Evolutionary conservation across 1,140 invertebrate species (phyloP), one percentile per base, ranked within the genome.

Genomic region (Drosophila virilis): DNA sequence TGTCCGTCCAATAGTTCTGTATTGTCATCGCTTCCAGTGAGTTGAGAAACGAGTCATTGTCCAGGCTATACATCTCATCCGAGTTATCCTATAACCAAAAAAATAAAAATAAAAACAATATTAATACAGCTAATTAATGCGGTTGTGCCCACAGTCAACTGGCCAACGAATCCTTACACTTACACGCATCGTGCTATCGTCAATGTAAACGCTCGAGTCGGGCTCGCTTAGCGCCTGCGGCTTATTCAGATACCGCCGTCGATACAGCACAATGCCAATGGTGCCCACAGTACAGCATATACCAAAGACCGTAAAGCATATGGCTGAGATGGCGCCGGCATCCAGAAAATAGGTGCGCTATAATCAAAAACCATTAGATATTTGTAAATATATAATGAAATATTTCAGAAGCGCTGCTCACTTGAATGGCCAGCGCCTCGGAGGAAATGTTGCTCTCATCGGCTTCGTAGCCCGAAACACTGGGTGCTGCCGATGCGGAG

Each of bases 1-100:
- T 97, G 92, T 97, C 97, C 55, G 97, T 97, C 97, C 97, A 98
- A 91, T 97, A 97, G 93, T 97, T 98, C 92, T 97, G 97, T 92
- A 98, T 97, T 82, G 97, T 98, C 96, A 98, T 97, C 58, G 97
- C 97, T 93, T 98, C 97, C 71, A 97, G 92, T 59, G 97, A 97
- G 93, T 97, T 98, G 55, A 98, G 94, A 93, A 97, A 98, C 66
- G 97, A 97, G 92, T 98, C 97, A 91, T 97, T 98, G 93, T 98
- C 97, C 92, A 97, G 93, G 91, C 97, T 97, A 93, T 97, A 97
- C 96, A 97, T 97, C 93, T 97, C 97, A 93, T 97, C 97, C 0
- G 96, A 97, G 91, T 97, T 97, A 92, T 97, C 97, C 97, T 97
- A 93, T 17, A 95, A 94, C 5, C 10, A 10, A 52, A 40, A 48